Percentiles rank a stretch among this genome's conserved stretches.
Conservation (phyloP, 2,888 invertebrate genomes). For the Venusia cambrica region DNA sequence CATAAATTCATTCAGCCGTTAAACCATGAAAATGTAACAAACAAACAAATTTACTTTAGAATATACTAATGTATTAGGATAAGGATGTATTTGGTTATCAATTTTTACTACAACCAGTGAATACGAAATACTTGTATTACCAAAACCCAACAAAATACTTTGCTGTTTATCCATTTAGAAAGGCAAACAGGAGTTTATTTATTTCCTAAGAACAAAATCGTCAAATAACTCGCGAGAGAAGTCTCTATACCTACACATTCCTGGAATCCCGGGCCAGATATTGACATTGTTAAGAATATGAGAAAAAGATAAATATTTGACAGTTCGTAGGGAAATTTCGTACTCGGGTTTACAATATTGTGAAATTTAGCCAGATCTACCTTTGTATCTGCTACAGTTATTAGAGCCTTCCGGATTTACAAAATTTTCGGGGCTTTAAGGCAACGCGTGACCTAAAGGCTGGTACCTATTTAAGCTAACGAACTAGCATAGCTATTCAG, state of each 20-base stretch:
- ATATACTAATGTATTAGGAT: too few relatives aligned
- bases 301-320: constrained; percentile 62
- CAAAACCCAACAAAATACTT: constrained; percentile 17
- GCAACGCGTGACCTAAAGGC: too few relatives aligned
- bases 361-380: too few relatives aligned
- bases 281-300: constrained; percentile 56
- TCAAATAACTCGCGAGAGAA: constrained; percentile 48
- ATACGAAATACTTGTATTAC: constrained; percentile 2
- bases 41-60: too few relatives aligned
- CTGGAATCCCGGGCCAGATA: constrained; percentile 49
- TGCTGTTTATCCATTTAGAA: constrained; percentile 18
- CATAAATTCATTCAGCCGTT: too few relatives aligned
- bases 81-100: too few relatives aligned
- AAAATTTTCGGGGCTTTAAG: too few relatives aligned
- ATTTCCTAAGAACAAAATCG: constrained; percentile 49
- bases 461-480: too few relatives aligned
- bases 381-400: too few relatives aligned
- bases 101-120: constrained; percentile 1
- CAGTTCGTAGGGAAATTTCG: constrained; percentile 53
- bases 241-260: constrained; percentile 57
- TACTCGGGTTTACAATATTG: constrained; percentile 58
- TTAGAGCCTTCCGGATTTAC: too few relatives aligned
- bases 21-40: too few relatives aligned
- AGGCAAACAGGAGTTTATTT: constrained; percentile 35
- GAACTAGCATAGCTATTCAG: too few relatives aligned